Conservation (phyloP, 2,888 invertebrate species). For the Brenthis hecate region DNA sequence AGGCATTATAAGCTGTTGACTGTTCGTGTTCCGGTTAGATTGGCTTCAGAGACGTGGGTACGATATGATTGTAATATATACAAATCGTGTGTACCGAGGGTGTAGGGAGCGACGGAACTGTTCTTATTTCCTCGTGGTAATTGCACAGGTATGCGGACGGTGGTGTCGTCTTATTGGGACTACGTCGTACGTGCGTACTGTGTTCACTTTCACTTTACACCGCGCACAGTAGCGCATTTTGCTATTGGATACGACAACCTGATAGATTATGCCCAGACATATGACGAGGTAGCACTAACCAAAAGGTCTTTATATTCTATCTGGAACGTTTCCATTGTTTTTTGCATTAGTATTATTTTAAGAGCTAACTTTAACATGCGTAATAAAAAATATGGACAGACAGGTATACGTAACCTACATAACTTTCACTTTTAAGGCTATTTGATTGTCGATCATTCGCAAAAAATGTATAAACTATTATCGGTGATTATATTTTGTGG, state of each 20-base stretch:
- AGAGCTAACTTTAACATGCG: not conserved
- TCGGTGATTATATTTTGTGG: not conserved
- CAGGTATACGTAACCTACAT: slow-evolving; percentile 30
- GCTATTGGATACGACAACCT: slow-evolving; percentile 37
- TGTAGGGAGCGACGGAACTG: slow-evolving; percentile 55
- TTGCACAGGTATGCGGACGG: slow-evolving; percentile 80
- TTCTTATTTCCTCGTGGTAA: slow-evolving; percentile 80
- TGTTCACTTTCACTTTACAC: slow-evolving; percentile 79
- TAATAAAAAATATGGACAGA: slow-evolving; percentile 16
- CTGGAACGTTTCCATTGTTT: slow-evolving; percentile 27
- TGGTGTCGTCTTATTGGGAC: slow-evolving; percentile 80
- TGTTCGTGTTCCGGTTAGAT: not conserved
- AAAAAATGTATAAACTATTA: slow-evolving; percentile 18
- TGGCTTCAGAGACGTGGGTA: not conserved
- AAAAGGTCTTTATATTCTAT: slow-evolving; percentile 27
- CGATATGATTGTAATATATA: slow-evolving; percentile 22
- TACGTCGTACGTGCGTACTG: slow-evolving; percentile 74
- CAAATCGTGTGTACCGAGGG: slow-evolving; percentile 37
- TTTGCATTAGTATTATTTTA: not conserved
- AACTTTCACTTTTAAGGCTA: slow-evolving; percentile 39
- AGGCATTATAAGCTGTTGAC: too few species aligned
- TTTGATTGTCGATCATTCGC: slow-evolving; percentile 22
- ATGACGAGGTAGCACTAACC: slow-evolving; percentile 34
- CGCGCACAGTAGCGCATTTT: slow-evolving; percentile 61
- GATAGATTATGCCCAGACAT: slow-evolving; percentile 37